Percentiles rank a stretch among this genome's conserved stretches.
Evolutionary conservation across 2,113 vertebrate genomes (phyloP).

Genomic region (Canis aureus): DNA sequence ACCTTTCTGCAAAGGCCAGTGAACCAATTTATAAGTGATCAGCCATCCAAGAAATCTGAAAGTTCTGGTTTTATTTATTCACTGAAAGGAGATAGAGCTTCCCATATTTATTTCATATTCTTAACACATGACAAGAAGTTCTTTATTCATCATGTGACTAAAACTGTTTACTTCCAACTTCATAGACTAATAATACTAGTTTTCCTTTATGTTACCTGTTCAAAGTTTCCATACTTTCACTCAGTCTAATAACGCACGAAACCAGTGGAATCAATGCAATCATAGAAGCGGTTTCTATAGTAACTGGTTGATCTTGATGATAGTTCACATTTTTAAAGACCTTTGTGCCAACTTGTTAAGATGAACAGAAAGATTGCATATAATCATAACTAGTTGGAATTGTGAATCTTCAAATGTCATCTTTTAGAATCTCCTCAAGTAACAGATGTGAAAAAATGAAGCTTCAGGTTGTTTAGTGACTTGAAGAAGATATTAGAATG

Average conservation of each 20-base stretch:
- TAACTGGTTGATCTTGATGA: not conserved
- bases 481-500: not conserved
- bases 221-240: not conserved
- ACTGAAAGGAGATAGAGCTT: slow-evolving; percentile 19
- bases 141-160: not conserved
- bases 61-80: not conserved
- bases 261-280: not conserved
- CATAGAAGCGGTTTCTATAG: not conserved
- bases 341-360: not conserved
- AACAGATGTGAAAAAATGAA: not conserved
- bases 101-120: not conserved
- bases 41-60: not conserved
- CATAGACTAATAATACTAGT: not conserved
- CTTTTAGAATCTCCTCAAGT: not conserved
- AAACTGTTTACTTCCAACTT: not conserved
- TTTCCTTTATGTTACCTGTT: not conserved
- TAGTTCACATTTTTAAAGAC: not conserved
- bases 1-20: slow-evolving; percentile 49
- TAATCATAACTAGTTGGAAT: not conserved
- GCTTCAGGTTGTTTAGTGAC: not conserved
- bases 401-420: not conserved
- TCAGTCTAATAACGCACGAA: not conserved
- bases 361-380: not conserved
- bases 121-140: not conserved
- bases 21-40: slow-evolving; percentile 45